Base-by-base conservation (phyloP, 2,888 invertebrate genomes). In the Frankliniella intonsa region DNA sequence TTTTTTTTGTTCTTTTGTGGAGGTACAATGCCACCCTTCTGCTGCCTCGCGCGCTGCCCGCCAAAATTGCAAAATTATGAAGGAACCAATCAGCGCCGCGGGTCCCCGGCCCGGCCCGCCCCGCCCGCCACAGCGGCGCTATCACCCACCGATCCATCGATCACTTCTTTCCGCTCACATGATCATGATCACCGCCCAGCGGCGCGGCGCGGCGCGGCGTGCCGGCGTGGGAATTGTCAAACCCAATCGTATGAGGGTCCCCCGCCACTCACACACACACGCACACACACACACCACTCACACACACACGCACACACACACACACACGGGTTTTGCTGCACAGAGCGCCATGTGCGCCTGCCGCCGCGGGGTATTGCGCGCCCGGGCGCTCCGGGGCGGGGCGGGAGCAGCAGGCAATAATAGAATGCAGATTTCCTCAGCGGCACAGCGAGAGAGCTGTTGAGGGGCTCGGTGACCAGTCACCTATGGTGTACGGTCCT, bases 141-240 rank as follows among this genome's bases (percentile, higher is more conserved):
- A 38, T 38, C 38, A 38, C 38, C 38, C 19, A 14, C 17, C 62
- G 62, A 17, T 62, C n/a, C 62, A 62, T 62, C 62, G 62, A 62
- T 62, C 62, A 62, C 62, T 62, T 62, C 62, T 62, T 62, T 62
- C 62, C 62, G 62, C 62, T n/a, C 62, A 62, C 62, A 62, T 62
- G 62, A n/a, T n/a, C 17, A 14, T 62, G 62, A 62, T 62, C 14
- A 62, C 62, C 62, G 14, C 62, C 62, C 62, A 62, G 62, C 17
- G 1, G 62, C 38, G 38, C 38, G 38, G 2, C 38, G 38, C 38
- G 38, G 38, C 38, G 38, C 38, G 2, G 38, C 62, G 62, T 17
- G 19, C 55, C 55, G 62, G 62, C 62, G 62, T 62, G 62, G 62
- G 62, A 62, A 62, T 62, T 7, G 62, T 62, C 62, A 38, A 38